A percentile compares a stretch with the other conserved stretches of the same genome.
phyloP scores from a whole-genome alignment of 2,888 invertebrate genomes.

The Exocentrus adspersus region DNA sequence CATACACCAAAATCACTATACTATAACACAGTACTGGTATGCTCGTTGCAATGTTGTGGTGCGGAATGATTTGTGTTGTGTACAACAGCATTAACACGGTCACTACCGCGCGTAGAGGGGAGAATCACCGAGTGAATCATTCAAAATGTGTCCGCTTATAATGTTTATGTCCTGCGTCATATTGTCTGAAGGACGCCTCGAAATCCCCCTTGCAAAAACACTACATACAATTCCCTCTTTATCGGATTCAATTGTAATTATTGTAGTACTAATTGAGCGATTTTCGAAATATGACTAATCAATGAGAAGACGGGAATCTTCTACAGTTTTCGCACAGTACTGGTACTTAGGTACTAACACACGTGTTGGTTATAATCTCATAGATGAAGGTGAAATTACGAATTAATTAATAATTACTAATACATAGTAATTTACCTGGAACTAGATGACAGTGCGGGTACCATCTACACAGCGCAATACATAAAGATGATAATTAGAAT shows the following conservation, averaged over 20 bases:
- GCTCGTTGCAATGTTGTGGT: conserved; percentile 22
- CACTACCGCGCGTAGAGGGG: conserved; percentile 46
- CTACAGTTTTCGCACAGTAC: no score
- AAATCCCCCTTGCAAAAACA: conserved; percentile 48
- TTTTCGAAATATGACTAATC: conserved; percentile 21
- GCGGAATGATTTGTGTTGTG: conserved; percentile 24
- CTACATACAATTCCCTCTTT: conserved; percentile 42
- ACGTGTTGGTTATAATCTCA: no score
- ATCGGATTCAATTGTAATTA: conserved; percentile 24
- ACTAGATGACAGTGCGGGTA: no score
- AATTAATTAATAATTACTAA: no score
- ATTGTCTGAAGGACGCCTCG: conserved; percentile 51
- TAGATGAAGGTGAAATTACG: no score
- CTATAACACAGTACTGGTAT: conserved; percentile 12
- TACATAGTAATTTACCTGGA: no score
- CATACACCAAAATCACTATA: conserved; percentile 30
- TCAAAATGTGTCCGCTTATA: conserved; percentile 50
- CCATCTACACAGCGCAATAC: no score
- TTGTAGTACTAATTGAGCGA: conserved; percentile 30
- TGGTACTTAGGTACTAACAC: no score
- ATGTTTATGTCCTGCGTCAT: conserved; percentile 57
- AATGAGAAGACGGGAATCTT: no score
- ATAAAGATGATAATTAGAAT: no score
- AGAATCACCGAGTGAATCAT: conserved; percentile 55
- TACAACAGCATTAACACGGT: conserved; percentile 44